These are phyloP conservation scores for Drosophila borborema DNA, from an alignment of 2,888 invertebrate genomes.

Conservation along the genomic window DNA sequence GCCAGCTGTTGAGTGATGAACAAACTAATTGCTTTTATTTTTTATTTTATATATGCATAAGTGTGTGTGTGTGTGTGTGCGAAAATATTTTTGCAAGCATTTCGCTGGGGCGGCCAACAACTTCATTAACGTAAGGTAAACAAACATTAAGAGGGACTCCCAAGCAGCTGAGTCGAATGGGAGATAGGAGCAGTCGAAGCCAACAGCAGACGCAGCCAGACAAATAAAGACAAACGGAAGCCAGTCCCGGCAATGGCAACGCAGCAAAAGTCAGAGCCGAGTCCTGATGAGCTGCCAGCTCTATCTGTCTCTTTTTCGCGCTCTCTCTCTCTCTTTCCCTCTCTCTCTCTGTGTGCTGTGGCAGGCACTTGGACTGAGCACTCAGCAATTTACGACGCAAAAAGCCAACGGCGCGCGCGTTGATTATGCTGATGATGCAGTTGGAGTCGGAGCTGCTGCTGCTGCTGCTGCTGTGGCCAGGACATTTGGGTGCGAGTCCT, in stretches of 20 bases:
- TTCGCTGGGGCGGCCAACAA: slow-evolving; percentile 66
- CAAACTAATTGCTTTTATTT: slow-evolving; percentile 82
- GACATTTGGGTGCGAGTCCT: slow-evolving; percentile 25
- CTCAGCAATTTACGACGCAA: slow-evolving; percentile 79
- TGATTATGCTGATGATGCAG: slow-evolving; percentile 80
- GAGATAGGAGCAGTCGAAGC: slow-evolving; percentile 42
- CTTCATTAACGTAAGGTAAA: slow-evolving; percentile 79
- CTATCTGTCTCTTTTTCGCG: slow-evolving; percentile 10
- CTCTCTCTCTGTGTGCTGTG: slow-evolving; percentile 25
- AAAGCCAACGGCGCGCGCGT: slow-evolving; percentile 77
- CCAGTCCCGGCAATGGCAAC: slow-evolving; percentile 55
- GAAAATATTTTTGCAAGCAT: slow-evolving; percentile 72
- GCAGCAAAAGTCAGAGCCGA: slow-evolving; percentile 57
- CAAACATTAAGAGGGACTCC: slow-evolving; percentile 63
- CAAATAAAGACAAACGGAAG: slow-evolving; percentile 80
- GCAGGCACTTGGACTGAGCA: slow-evolving; percentile 62
- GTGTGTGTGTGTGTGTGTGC: slow-evolving; percentile 35
- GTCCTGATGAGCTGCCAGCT: slow-evolving; percentile 49
- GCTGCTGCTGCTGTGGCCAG: slow-evolving; percentile 31
- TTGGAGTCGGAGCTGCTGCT: slow-evolving; percentile 51
- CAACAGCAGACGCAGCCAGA: slow-evolving; percentile 56
- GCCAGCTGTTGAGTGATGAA: slow-evolving; percentile 81
- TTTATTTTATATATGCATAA: slow-evolving; percentile 32
- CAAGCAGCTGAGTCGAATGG: slow-evolving; percentile 5
- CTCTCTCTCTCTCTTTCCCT: slow-evolving; percentile 12